Evolutionary conservation across 2,888 invertebrate genomes (phyloP).

Genomic region (Stenoptilia bipunctidactyla): DNA sequence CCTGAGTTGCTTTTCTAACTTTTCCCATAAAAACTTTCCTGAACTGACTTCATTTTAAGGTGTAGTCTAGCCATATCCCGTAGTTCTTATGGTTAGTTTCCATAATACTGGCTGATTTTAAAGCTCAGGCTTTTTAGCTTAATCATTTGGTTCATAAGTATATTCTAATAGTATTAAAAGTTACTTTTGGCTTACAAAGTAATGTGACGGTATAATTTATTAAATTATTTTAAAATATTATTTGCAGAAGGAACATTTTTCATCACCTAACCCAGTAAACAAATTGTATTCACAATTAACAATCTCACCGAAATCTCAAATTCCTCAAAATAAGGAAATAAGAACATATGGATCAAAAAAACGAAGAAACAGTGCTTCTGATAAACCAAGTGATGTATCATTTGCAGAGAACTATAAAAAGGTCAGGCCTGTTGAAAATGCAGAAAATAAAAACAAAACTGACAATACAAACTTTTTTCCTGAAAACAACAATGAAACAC

Average conservation of each 20-base stretch:
- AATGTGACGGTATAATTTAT: background rate
- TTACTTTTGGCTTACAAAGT: background rate
- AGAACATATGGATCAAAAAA: conserved; percentile 55
- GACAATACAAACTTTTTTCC: conserved; percentile 32
- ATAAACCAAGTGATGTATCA: conserved; percentile 52
- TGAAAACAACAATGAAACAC: conserved; percentile 49
- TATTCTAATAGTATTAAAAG: no score
- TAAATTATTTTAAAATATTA: conserved; percentile 2
- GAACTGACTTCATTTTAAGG: no score
- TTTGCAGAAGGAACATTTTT: conserved; percentile 49
- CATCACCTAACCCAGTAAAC: conserved; percentile 48
- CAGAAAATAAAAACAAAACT: conserved; percentile 50
- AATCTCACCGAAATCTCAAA: conserved; percentile 50
- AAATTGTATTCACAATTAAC: conserved; percentile 60
- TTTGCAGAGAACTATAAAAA: conserved; percentile 45
- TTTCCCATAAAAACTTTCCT: no score
- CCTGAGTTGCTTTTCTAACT: no score
- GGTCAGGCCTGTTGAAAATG: conserved; percentile 42
- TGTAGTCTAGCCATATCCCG: no score
- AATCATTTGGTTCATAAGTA: no score
- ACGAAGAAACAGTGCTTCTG: conserved; percentile 58
- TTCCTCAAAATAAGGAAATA: conserved; percentile 42
- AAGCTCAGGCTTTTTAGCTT: no score
- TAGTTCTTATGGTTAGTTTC: no score
- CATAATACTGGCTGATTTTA: no score